phyloP scores from a whole-genome alignment of 2,888 invertebrate species.

The Caenorhabditis sinica region DNA sequence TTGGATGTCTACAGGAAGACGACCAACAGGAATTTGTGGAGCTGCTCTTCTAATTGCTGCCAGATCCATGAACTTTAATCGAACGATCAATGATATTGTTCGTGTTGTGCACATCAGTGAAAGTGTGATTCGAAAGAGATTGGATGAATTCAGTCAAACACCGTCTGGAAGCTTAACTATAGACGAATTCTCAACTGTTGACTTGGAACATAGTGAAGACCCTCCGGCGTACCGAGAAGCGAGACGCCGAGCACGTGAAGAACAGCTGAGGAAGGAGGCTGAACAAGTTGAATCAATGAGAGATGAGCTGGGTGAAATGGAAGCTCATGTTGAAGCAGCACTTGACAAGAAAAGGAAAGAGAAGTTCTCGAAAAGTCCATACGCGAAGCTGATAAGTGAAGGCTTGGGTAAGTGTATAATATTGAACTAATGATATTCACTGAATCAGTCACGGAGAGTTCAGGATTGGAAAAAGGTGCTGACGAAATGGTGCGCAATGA shows the following conservation, averaged over 20 bases:
- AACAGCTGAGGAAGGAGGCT: constrained; percentile 74
- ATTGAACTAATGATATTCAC: constrained; percentile 6
- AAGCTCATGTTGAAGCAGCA: constrained; percentile 79
- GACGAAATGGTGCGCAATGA: constrained; percentile 60
- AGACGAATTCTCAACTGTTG: constrained; percentile 97
- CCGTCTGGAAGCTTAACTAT: constrained; percentile 95
- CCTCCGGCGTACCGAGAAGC: constrained; percentile 81
- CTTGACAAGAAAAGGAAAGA: constrained; percentile 79
- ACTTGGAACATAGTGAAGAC: constrained; percentile 86
- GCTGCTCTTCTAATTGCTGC: constrained; percentile 97
- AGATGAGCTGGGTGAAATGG: constrained; percentile 69
- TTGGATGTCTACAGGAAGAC: constrained; percentile 95
- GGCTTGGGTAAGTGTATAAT: constrained; percentile 49
- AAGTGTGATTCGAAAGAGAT: constrained; percentile 83
- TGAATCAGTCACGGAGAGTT: constrained; percentile 17
- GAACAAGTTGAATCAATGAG: constrained; percentile 70
- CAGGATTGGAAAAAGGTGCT: constrained; percentile 55
- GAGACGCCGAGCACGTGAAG: constrained; percentile 76
- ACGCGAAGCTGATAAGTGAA: constrained; percentile 76
- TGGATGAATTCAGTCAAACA: constrained; percentile 96
- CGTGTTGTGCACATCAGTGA: constrained; percentile 83
- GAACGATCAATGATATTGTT: constrained; percentile 80
- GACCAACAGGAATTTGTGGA: constrained; percentile 97
- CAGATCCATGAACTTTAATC: constrained; percentile 83
- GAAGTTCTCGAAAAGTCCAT: constrained; percentile 74